Conservation (phyloP, 2,888 invertebrate species). For the Diadegma fenestrale region DNA sequence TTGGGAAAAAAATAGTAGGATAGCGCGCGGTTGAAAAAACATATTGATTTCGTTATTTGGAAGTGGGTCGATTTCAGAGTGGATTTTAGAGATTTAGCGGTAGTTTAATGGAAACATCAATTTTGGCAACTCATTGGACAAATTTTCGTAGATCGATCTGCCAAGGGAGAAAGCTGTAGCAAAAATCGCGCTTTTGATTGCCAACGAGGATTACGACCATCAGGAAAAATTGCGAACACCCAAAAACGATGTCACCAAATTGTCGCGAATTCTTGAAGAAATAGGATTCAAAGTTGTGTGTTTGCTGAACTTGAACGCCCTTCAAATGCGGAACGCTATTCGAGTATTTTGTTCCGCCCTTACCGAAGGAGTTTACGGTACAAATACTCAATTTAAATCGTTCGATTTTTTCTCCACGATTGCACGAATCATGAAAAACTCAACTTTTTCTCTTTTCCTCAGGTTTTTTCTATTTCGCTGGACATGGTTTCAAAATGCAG, state of each 20-base stretch:
- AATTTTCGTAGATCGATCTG: slow-evolving; percentile 72
- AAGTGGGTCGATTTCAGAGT: no score
- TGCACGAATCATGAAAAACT: background rate
- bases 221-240: slow-evolving; percentile 77
- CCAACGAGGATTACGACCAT: slow-evolving; percentile 78
- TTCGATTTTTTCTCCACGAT: background rate
- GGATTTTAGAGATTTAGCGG: no score
- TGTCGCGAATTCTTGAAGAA: slow-evolving; percentile 76
- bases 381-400: background rate
- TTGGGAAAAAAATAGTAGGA: no score
- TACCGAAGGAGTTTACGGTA: slow-evolving; percentile 81
- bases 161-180: slow-evolving; percentile 77
- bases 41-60: no score
- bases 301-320: slow-evolving; percentile 77
- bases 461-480: slow-evolving; percentile 83
- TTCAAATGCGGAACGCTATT: slow-evolving; percentile 81
- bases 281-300: slow-evolving; percentile 81
- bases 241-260: slow-evolving; percentile 78
- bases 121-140: background rate
- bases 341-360: slow-evolving; percentile 77
- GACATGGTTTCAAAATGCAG: slow-evolving; percentile 83
- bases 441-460: slow-evolving; percentile 16
- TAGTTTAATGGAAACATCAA: no score
- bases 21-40: no score
- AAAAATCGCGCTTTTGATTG: slow-evolving; percentile 81